Evolutionary conservation across 2,888 invertebrate genomes (phyloP).

Genomic region (Phyllotreta cruciferae): DNA sequence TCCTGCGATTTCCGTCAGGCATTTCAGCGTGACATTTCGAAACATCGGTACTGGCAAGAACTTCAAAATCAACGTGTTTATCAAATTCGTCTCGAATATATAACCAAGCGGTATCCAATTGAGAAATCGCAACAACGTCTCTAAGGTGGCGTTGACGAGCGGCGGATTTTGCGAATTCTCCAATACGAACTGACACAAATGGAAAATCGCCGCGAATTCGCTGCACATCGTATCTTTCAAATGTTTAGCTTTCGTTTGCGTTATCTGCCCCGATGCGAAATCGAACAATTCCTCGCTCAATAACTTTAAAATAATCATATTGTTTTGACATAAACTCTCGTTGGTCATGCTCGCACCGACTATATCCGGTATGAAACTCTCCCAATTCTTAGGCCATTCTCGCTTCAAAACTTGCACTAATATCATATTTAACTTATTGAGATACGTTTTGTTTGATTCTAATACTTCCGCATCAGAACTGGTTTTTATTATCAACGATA

Average conservation of each 20-base stretch:
- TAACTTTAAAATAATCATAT: conserved; percentile 97
- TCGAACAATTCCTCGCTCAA: conserved; percentile 99
- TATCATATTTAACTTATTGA: conserved; percentile 98
- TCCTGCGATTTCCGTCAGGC: conserved; percentile 97
- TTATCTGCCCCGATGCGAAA: conserved; percentile 97
- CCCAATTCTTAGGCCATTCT: conserved; percentile 99
- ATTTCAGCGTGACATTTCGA: conserved; percentile 96
- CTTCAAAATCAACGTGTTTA: conserved; percentile 92
- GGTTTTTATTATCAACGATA: conserved; percentile 97
- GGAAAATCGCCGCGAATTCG: conserved; percentile 98
- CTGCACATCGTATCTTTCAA: conserved; percentile 99
- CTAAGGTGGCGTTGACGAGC: conserved; percentile 93
- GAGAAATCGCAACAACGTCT: conserved; percentile 94
- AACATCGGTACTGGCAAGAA: conserved; percentile 89
- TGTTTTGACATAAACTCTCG: conserved; percentile 98
- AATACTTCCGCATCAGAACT: conserved; percentile 89
- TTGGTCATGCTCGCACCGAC: conserved; percentile 99
- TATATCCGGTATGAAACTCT: conserved; percentile 97
- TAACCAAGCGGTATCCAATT: conserved; percentile 99
- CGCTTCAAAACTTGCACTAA: conserved; percentile 98
- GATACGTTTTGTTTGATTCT: conserved; percentile 93
- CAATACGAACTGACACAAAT: conserved; percentile 96
- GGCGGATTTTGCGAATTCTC: conserved; percentile 98
- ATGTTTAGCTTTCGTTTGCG: conserved; percentile 98
- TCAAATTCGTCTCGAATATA: conserved; percentile 98